phyloP scores from a whole-genome alignment of 2,797 vertebrate genomes.

The Merluccius polli region DNA sequence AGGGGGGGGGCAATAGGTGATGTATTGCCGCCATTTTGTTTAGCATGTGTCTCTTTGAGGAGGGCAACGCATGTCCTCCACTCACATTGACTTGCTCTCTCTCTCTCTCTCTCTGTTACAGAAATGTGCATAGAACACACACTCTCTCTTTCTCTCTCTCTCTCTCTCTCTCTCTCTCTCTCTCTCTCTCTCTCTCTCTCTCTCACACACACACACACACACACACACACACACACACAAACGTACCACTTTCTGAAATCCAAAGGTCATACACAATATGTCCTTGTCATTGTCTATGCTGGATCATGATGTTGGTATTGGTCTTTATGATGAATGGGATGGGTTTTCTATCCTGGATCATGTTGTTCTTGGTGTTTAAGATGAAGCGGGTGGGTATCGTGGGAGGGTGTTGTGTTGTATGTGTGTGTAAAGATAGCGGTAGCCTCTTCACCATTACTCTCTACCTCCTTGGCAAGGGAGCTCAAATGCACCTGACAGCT shows the following conservation, averaged over 20 bases:
- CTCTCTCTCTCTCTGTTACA: too few relatives aligned
- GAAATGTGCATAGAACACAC: too few relatives aligned
- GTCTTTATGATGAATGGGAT: too few relatives aligned
- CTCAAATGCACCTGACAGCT: background rate
- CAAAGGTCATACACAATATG: background rate
- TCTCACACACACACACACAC: background rate
- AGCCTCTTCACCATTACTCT: too few relatives aligned
- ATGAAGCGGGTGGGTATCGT: too few relatives aligned
- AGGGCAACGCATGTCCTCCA: background rate
- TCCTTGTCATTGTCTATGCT: background rate
- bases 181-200: background rate
- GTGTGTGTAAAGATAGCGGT: background rate
- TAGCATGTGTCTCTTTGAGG: slow-evolving; percentile 25
- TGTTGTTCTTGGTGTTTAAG: too few relatives aligned
- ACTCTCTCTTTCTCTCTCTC: too few relatives aligned
- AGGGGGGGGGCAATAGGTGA: slow-evolving; percentile 1
- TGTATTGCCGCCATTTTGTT: slow-evolving; percentile 24
- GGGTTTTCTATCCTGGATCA: background rate
- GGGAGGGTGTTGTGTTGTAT: background rate
- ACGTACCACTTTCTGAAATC: background rate
- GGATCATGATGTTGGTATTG: background rate
- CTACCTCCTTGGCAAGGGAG: background rate
- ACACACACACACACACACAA: background rate
- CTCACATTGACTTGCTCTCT: background rate
- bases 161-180: background rate